Conservation (phyloP, 2,888 invertebrate genomes). For the Andrena hattorfiana region DNA sequence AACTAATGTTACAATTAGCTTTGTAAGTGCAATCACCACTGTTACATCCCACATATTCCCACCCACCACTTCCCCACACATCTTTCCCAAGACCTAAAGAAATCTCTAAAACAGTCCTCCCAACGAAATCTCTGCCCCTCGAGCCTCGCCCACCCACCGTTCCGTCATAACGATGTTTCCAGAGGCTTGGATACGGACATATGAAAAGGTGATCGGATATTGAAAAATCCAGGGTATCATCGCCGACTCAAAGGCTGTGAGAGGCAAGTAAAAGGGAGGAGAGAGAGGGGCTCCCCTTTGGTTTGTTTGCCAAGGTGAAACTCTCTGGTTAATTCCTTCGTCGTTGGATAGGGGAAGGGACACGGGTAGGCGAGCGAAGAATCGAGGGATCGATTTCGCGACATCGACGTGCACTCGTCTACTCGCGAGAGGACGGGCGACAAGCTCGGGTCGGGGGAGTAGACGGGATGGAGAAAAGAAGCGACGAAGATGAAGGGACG, state of each 20-base stretch:
- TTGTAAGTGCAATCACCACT: not conserved
- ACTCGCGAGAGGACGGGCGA: constrained; percentile 38
- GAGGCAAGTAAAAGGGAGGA: not conserved
- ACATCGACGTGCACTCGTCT: constrained; percentile 58
- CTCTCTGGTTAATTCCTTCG: constrained; percentile 48
- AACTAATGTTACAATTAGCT: not conserved
- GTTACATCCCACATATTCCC: not conserved
- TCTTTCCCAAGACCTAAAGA: not conserved
- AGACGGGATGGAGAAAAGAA: constrained; percentile 34
- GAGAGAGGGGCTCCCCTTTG: not conserved
- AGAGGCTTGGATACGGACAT: not conserved
- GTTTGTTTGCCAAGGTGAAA: constrained; percentile 50
- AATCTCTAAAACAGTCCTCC: not conserved
- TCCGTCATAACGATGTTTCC: not conserved
- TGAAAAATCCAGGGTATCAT: constrained; percentile 32
- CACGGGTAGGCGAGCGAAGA: not conserved
- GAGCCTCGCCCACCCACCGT: not conserved
- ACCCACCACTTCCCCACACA: not conserved
- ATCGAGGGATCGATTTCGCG: constrained; percentile 61
- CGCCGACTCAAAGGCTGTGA: constrained; percentile 4
- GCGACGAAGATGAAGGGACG: constrained; percentile 54
- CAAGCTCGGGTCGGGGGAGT: not conserved
- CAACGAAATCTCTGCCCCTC: not conserved
- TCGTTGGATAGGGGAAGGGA: not conserved
- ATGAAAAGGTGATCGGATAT: constrained; percentile 48